Percentiles rank a stretch among this genome's conserved stretches.
Conservation (phyloP, 2,113 vertebrate genomes). For the Boulengeromyrus knoepffleri region DNA sequence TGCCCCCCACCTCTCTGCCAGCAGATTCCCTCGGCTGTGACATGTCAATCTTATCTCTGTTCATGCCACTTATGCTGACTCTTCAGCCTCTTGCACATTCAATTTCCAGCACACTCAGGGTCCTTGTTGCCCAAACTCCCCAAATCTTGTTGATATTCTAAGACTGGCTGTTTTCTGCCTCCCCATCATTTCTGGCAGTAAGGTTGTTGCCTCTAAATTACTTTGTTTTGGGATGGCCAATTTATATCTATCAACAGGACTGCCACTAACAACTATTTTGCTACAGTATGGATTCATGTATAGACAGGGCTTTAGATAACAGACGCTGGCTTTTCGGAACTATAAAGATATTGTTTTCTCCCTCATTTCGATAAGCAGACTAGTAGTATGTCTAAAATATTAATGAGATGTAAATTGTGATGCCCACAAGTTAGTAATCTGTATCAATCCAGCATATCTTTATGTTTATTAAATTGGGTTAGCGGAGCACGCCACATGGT, state of each 20-base stretch:
- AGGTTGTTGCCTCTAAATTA: not conserved
- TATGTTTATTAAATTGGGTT: no score
- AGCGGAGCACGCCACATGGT: no score
- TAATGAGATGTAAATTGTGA: no score
- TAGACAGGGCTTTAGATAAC: no score
- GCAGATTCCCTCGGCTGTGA: not conserved
- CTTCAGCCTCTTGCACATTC: not conserved
- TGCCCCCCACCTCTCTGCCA: not conserved
- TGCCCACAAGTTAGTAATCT: no score
- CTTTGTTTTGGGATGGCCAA: not conserved
- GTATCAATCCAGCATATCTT: no score
- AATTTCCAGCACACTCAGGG: not conserved
- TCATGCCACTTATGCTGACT: not conserved
- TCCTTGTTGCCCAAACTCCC: not conserved
- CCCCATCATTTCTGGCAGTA: not conserved
- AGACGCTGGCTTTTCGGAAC: no score
- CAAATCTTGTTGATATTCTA: not conserved
- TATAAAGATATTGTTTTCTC: no score
- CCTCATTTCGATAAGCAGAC: no score
- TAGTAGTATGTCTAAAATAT: no score
- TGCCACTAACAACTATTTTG: no score
- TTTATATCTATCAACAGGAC: not conserved
- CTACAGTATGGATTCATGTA: no score
- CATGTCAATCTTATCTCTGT: not conserved
- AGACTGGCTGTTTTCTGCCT: not conserved